Evolutionary conservation across 1,140 invertebrate species (phyloP).

Genomic region (Potamilus streckersoni): DNA sequence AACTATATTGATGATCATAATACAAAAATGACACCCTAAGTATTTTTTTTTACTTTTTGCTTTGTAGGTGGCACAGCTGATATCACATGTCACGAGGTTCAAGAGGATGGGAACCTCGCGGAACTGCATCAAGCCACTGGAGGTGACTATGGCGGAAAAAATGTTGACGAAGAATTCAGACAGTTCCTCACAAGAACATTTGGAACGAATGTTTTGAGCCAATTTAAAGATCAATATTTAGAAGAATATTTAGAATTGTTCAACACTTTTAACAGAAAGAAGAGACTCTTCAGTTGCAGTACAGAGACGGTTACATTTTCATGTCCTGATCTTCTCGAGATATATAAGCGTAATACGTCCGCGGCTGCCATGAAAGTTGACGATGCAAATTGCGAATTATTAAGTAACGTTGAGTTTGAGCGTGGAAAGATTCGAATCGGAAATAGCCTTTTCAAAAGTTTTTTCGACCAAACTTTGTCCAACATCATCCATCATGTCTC

Average conservation of each 20-base stretch:
- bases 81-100: conserved; percentile 36
- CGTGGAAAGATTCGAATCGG: too few species aligned
- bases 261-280: conserved; percentile 33
- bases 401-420: too few species aligned
- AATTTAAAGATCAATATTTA: conserved; percentile 18
- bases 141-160: conserved; percentile 37
- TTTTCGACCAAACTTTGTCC: too few species aligned
- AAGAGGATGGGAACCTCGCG: conserved; percentile 12
- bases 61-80: conserved; percentile 40
- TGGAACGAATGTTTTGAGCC: conserved; percentile 18
- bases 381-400: too few species aligned
- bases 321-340: conserved; percentile 1
- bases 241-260: conserved; percentile 27
- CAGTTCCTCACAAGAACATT: conserved; percentile 20
- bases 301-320: neutral
- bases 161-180: conserved; percentile 32
- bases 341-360: conserved; percentile 6
- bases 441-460: too few species aligned
- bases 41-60: too few species aligned
- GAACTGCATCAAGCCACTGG: conserved; percentile 35
- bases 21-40: too few species aligned
- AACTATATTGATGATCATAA: too few species aligned
- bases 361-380: too few species aligned
- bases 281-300: conserved; percentile 18
- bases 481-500: too few species aligned